Percentiles rank a stretch among this genome's conserved stretches.
Conservation (phyloP, 1,140 invertebrate genomes). For the Bombus superbus region DNA sequence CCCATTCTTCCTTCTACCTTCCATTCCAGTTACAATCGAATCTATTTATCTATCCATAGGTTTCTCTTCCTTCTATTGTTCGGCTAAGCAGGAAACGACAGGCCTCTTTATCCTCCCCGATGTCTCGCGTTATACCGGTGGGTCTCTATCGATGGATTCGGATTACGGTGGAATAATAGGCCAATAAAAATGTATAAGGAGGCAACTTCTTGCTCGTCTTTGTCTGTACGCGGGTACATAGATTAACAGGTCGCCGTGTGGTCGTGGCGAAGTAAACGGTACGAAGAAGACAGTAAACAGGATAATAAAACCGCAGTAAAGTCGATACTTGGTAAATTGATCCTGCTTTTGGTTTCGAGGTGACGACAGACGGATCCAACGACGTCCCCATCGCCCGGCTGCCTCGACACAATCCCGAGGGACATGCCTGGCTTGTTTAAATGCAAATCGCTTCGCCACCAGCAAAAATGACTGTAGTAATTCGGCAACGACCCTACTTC, state of each 20-base stretch:
- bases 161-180: conserved; percentile 53
- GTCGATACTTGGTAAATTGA: conserved; percentile 67
- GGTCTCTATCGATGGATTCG: conserved; percentile 53
- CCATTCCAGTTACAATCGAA: conserved; percentile 2
- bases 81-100: neutral
- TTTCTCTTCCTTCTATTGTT: neutral
- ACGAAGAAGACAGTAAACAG: conserved; percentile 50
- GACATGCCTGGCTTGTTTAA: conserved; percentile 72
- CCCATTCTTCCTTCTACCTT: neutral
- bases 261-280: conserved; percentile 21
- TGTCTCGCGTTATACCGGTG: conserved; percentile 16
- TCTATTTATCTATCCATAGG: conserved; percentile 12
- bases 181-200: conserved; percentile 61
- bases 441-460: conserved; percentile 76
- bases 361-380: conserved; percentile 62
- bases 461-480: conserved; percentile 72
- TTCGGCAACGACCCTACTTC: conserved; percentile 59
- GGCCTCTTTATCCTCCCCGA: neutral
- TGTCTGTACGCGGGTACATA: conserved; percentile 15
- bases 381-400: conserved; percentile 29
- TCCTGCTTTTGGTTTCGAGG: conserved; percentile 58
- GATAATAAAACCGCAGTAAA: conserved; percentile 66
- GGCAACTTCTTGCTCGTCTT: conserved; percentile 11
- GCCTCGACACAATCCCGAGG: conserved; percentile 46
- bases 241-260: conserved; percentile 57